Evolutionary conservation across 2,113 vertebrate genomes (phyloP), one percentile per base, ranked within the genome.

Genomic region (Galeopterus variegatus): DNA sequence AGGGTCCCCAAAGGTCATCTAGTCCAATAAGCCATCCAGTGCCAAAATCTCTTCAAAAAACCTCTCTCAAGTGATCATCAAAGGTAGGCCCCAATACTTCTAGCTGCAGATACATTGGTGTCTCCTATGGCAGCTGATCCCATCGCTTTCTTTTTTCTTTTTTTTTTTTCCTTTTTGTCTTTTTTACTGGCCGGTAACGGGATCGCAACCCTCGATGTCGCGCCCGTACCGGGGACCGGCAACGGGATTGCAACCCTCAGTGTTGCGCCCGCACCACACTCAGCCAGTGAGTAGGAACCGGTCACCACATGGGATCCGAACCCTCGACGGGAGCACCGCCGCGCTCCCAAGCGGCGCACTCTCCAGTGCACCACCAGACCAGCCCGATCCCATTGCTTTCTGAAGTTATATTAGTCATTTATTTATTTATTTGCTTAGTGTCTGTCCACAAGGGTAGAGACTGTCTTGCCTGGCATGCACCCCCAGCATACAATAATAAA

Each of bases 11-110:
- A 36, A 85, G 41, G 31, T 94, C 52, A 48, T 95, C 56, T 87
- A 81, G 77, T 58, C 54, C 18, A 85, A 62, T 56, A 65, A 58
- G 5, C 23, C 11, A 84, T 17, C 70, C 12, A 62, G 56, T 62
- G 31, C 7, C 70, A 85, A 80, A 62, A 91, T 88, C 50, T 89
- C 85, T 95, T 83, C 50, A 73, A 76, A 94, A 94, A 94, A 69
- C 3, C 33, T 83, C 80, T 56, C 54, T 56, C 45, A 50, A 81
- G 50, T 70, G n/a, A 31, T 36, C 52, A 24, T 28, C 23, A 73
- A 92, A 86, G 54, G 12, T n/a, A 62, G 69, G 45, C 21, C 70
- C 23, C 90, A 77, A 93, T 56, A 33, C 15, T 94, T 18, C 67
- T 83, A 56, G 62, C 19, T 41, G 69, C 23, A 82, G 41, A 88